Evolutionary conservation across 2,113 vertebrate species (phyloP), one percentile per base, ranked within the genome.

Genomic region (Myanophis thanlyinensis): DNA sequence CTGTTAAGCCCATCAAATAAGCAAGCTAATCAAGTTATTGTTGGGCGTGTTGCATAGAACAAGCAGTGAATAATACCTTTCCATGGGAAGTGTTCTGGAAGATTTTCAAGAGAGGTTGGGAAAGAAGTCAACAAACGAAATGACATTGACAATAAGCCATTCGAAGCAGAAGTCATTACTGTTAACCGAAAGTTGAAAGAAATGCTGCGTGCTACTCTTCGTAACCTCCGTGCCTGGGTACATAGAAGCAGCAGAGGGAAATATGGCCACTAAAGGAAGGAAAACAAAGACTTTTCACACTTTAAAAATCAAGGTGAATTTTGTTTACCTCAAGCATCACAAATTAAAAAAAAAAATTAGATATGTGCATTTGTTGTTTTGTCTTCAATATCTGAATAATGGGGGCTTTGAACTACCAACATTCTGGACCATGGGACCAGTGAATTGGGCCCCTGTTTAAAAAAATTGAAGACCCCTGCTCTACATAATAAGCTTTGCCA

Each of bases 31-130:
- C 47, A n/a, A 88, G 92, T 53, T 94, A 85, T 49, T 93, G 48
- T 13, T 85, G 20, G 13, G n/a, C 87, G 49, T 52, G 47, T 94
- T 1, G 2, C 1, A 0, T 92, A 91, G 40, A 23, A 88, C 51
- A 23, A 53, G 40, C 53, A 85, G 53, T 94, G 88, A 92, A 93
- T 92, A 94, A 48, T 91, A 87, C 22, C 49, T 59, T 18, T 94
- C 93, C 92, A 48, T 47, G 84, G 73, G 51, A 59, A 92, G 44
- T 11, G 35, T 94, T 95, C 92, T 7, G 67, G 88, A 85, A 54
- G 10, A 44, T 18, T 92, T 91, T 56, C 10, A 87, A 85, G 93
- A 86, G 91, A 18, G 22, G n/a, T 5, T 54, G 47, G 47, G 3
- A 23, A 46, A 62, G 40, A 23, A 12, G 53, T 35, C 23, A 54